Percentiles rank a stretch among this genome's conserved stretches.
Evolutionary conservation across 2,113 vertebrate species (phyloP).

Genomic region (Neogobius melanostomus): DNA sequence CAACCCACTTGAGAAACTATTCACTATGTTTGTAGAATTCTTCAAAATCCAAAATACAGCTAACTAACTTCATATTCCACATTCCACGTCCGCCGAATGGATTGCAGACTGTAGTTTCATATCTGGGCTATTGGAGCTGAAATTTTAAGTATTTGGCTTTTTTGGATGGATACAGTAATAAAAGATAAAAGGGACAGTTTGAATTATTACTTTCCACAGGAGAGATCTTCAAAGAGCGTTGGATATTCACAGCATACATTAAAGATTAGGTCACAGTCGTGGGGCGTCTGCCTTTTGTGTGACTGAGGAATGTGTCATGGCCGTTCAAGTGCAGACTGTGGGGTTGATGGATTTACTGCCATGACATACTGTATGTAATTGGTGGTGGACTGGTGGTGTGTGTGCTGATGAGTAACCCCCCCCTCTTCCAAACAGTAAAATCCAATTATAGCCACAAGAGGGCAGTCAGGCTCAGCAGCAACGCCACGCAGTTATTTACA

Average conservation of each 20-base stretch:
- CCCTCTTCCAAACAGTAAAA: background rate
- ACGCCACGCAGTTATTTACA: too few relatives aligned
- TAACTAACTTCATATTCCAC: too few relatives aligned
- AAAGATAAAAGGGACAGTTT: slow-evolving; percentile 47
- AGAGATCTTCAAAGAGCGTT: slow-evolving; percentile 58
- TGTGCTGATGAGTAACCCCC: background rate
- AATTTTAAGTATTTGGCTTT: slow-evolving; percentile 40
- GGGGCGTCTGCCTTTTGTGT: slow-evolving; percentile 42
- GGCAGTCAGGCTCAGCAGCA: slow-evolving; percentile 34
- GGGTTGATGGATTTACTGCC: background rate
- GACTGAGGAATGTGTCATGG: slow-evolving; percentile 12
- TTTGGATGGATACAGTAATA: slow-evolving; percentile 37
- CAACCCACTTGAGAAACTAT: too few relatives aligned
- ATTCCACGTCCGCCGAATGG: slow-evolving; percentile 7
- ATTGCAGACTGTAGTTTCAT: slow-evolving; percentile 17
- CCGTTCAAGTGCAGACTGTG: background rate
- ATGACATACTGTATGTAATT: background rate
- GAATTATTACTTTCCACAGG: slow-evolving; percentile 54
- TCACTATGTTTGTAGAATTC: too few relatives aligned
- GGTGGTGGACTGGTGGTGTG: too few relatives aligned
- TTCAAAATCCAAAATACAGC: too few relatives aligned
- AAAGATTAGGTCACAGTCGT: slow-evolving; percentile 15
- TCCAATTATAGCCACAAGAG: slow-evolving; percentile 30
- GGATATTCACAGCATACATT: slow-evolving; percentile 42
- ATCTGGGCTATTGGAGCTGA: slow-evolving; percentile 32